Base-by-base conservation (phyloP, 53 echinoderm and acorn worm species). In the Echinarachnius parma region DNA sequence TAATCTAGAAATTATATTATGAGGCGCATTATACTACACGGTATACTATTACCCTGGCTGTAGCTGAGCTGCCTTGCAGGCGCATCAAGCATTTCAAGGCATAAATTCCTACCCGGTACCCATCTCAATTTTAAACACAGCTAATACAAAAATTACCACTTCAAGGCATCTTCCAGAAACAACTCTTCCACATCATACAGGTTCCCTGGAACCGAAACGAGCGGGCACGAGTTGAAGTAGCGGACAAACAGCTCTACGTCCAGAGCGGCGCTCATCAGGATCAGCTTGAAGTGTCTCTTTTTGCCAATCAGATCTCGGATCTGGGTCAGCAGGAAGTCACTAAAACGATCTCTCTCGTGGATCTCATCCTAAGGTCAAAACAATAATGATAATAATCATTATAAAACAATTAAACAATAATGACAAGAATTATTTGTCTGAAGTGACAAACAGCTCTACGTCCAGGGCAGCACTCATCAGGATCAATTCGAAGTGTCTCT, bases 391-490 rank as follows among this genome's bases (percentile, higher is more conserved):
- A n/a, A n/a, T n/a, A n/a, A n/a, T n/a, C n/a, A n/a, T n/a, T n/a
- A n/a, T n/a, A n/a, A n/a, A n/a, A n/a, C n/a, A n/a, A n/a, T n/a
- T n/a, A n/a, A n/a, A n/a, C n/a, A n/a, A n/a, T n/a, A n/a, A n/a
- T n/a, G n/a, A n/a, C n/a, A n/a, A n/a, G n/a, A n/a, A n/a, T n/a
- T n/a, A n/a, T n/a, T n/a, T n/a, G n/a, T n/a, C n/a, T n/a, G n/a
- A n/a, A n/a, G n/a, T n/a, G 14, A 98, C 74, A 59, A 98, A 98
- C 60, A 98, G 91, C 45, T 98, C 82, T 2, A 80, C 87, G 52
- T 98, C 98, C 5, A 98, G 80, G 32, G 98, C 98, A 60, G 98
- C 98, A 66, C 91, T 92, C 98, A 98, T 98, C 1, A 98, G 83
- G 22, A 98, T 77, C 11, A 98, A 47, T 19, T 78, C 85, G 22